A percentile compares a stretch with the other conserved stretches of the same genome.
Evolutionary conservation across 1,140 invertebrate genomes (phyloP).

Genomic region (Periplaneta americana): DNA sequence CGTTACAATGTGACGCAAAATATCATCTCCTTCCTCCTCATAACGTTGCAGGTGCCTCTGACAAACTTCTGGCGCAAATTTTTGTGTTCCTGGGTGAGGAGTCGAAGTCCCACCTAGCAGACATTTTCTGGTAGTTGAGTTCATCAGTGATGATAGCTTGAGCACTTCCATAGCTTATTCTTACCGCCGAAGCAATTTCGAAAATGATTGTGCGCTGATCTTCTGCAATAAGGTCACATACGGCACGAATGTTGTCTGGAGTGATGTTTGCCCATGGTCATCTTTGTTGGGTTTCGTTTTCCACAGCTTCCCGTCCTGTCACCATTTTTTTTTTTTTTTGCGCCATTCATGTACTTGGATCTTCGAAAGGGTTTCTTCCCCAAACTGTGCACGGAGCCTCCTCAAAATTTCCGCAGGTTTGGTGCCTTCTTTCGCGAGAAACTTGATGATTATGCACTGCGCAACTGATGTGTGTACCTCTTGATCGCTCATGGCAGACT

Average conservation of each 20-base stretch:
- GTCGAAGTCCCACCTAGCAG: background rate
- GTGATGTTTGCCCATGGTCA: background rate
- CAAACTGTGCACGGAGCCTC: background rate
- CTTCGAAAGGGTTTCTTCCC: background rate
- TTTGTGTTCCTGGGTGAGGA: background rate
- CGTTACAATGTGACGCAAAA: background rate
- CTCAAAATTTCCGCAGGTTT: slow-evolving; percentile 1
- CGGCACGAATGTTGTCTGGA: too few relatives aligned
- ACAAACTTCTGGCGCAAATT: background rate
- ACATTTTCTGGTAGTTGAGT: background rate
- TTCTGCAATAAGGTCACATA: too few relatives aligned
- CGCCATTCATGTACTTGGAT: background rate
- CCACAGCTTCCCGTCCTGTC: background rate
- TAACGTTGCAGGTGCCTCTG: background rate
- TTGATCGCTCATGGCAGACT: too few relatives aligned
- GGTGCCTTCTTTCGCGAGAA: too few relatives aligned
- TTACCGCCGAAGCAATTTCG: background rate
- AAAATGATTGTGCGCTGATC: background rate
- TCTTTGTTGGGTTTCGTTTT: background rate
- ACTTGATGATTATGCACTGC: too few relatives aligned
- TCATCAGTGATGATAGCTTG: too few relatives aligned
- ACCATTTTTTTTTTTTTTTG: background rate
- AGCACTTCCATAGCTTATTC: background rate
- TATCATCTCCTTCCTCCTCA: background rate
- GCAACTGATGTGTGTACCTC: too few relatives aligned